Evolutionary conservation across 2,113 vertebrate genomes (phyloP).

Genomic region (Stigmatopora argus): DNA sequence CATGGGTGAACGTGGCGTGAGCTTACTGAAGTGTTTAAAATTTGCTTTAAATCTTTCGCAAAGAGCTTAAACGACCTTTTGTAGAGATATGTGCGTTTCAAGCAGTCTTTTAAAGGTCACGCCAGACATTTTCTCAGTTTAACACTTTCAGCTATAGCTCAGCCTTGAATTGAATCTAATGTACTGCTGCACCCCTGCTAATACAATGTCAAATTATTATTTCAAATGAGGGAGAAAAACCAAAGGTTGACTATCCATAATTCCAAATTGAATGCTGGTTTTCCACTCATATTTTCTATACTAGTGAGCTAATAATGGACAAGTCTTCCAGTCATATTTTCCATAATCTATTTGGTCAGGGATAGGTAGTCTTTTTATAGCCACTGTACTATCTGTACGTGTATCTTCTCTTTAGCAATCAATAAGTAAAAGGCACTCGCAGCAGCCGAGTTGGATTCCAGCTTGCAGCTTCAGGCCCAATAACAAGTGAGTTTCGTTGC

Average conservation of each 20-base stretch:
- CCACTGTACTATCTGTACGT: slow-evolving; percentile 15
- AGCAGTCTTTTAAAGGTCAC: slow-evolving; percentile 16
- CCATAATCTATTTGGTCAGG: slow-evolving; percentile 18
- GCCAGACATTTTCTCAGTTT: not conserved
- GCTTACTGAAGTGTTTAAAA: not conserved
- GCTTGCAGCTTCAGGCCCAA: slow-evolving; percentile 52
- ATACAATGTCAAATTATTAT: no score
- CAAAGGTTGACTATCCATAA: no score
- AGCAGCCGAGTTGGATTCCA: slow-evolving; percentile 32
- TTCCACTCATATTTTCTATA: no score
- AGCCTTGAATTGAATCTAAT: slow-evolving; percentile 15
- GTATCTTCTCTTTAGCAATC: slow-evolving; percentile 1
- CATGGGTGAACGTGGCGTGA: not conserved
- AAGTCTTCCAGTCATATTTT: not conserved
- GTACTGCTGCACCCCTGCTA: not conserved
- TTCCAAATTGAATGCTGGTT: no score
- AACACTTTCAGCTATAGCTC: slow-evolving; percentile 4
- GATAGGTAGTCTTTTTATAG: not conserved
- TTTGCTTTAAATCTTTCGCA: not conserved
- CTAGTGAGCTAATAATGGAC: not conserved
- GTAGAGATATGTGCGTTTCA: slow-evolving; percentile 1
- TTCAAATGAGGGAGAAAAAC: no score
- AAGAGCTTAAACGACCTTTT: slow-evolving; percentile 1
- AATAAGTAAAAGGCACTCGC: slow-evolving; percentile 2
- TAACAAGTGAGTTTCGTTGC: slow-evolving; percentile 53